phyloP scores from a whole-genome alignment of 2,888 invertebrate genomes.

The Geophilus truncorum region DNA sequence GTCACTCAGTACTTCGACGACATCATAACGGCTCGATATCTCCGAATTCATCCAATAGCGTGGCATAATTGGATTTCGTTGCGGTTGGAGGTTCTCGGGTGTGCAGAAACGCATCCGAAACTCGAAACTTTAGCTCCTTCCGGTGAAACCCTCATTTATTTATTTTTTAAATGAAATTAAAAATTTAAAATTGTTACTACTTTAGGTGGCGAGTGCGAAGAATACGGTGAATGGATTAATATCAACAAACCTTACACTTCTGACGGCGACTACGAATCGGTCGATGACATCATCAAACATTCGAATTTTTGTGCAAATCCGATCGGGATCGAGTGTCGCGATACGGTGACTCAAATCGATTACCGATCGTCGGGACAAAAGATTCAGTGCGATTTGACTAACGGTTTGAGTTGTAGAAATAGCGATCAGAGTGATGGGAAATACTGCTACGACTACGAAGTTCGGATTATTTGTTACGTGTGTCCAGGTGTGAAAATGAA shows the following conservation, averaged over 20 bases:
- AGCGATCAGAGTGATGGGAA: slow-evolving; percentile 17
- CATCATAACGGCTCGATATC: slow-evolving; percentile 40
- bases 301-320: slow-evolving; percentile 42
- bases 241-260: slow-evolving; percentile 41
- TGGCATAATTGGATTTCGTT: slow-evolving; percentile 43
- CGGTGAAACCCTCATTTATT: too few species aligned
- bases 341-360: not conserved
- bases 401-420: slow-evolving; percentile 34
- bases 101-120: slow-evolving; percentile 36
- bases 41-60: slow-evolving; percentile 43
- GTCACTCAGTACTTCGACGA: slow-evolving; percentile 30
- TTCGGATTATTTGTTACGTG: slow-evolving; percentile 44
- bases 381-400: slow-evolving; percentile 35
- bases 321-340: slow-evolving; percentile 38
- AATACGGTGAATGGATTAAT: slow-evolving; percentile 45
- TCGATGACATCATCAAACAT: slow-evolving; percentile 41
- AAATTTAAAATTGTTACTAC: too few species aligned
- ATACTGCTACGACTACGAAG: slow-evolving; percentile 45
- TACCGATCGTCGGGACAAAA: slow-evolving; percentile 31
- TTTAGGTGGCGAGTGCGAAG: slow-evolving; percentile 41
- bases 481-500: slow-evolving; percentile 34
- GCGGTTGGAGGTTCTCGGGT: slow-evolving; percentile 45
- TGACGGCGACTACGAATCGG: slow-evolving; percentile 44
- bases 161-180: too few species aligned
- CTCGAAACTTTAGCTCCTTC: too few species aligned